Evolutionary conservation across 1,140 invertebrate genomes (phyloP).

Genomic region (Ericerus pela): DNA sequence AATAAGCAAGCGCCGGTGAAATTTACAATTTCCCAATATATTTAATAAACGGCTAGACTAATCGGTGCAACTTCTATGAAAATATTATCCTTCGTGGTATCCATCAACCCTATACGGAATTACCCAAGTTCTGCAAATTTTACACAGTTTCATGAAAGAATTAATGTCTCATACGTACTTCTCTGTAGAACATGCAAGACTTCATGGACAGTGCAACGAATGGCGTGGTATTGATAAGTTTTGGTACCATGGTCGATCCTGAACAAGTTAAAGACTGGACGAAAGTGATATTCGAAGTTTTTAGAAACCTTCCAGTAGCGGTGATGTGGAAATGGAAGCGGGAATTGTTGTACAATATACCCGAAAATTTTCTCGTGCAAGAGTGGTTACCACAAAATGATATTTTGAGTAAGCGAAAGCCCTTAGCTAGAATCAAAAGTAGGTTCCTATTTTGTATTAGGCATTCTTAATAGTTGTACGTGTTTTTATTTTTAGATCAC

Average conservation of each 20-base stretch:
- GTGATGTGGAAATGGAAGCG: conserved; percentile 15
- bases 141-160: too few relatives aligned
- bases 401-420: conserved; percentile 8
- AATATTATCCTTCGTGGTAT: too few relatives aligned
- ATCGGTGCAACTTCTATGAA: too few relatives aligned
- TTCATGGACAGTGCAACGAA: conserved; percentile 22
- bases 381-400: conserved; percentile 15
- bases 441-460: not conserved
- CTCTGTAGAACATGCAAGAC: conserved; percentile 1
- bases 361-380: conserved; percentile 12
- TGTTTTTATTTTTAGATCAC: conserved; percentile 27
- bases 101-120: too few relatives aligned
- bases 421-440: too few relatives aligned
- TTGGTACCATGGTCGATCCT: conserved; percentile 19
- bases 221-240: conserved; percentile 24
- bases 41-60: too few relatives aligned
- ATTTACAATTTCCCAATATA: too few relatives aligned
- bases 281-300: conserved; percentile 1
- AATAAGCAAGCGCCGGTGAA: too few relatives aligned
- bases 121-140: too few relatives aligned
- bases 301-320: not conserved
- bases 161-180: not conserved
- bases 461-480: not conserved
- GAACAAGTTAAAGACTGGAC: not conserved
- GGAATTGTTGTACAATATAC: not conserved